phyloP scores from a whole-genome alignment of 2,113 vertebrate genomes.

The Pleuronectes platessa region DNA sequence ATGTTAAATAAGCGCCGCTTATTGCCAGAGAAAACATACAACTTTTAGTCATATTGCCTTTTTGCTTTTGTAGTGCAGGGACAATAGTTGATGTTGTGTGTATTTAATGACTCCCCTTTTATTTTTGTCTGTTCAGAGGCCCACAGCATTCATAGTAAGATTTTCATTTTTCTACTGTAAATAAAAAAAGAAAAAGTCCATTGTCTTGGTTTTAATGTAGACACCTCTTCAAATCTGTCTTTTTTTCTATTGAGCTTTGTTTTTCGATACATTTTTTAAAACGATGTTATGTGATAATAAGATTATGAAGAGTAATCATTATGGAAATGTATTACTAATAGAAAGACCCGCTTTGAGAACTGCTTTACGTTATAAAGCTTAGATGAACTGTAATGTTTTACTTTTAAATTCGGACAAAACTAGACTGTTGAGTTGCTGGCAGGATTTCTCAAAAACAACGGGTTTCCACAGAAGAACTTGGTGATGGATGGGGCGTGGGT shows the following conservation, averaged over 20 bases:
- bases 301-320: no score
- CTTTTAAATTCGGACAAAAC: no score
- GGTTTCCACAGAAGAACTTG: no score
- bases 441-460: no score
- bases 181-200: conserved; percentile 70
- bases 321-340: no score
- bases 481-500: no score
- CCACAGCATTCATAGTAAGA: conserved; percentile 42
- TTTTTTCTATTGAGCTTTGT: neutral
- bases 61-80: conserved; percentile 44
- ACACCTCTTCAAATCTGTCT: neutral
- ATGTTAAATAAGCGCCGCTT: conserved; percentile 36
- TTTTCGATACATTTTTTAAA: neutral
- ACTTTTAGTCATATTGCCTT: conserved; percentile 19
- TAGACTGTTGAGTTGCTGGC: no score
- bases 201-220: conserved; percentile 25
- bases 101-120: conserved; percentile 33
- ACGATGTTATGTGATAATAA: neutral
- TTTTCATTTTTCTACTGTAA: conserved; percentile 78
- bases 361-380: no score
- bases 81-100: conserved; percentile 35
- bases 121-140: conserved; percentile 45
- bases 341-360: no score
- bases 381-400: no score
- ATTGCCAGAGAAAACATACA: conserved; percentile 45